Conservation (phyloP, 2,113 vertebrate species). For the Indicator maculatus region DNA sequence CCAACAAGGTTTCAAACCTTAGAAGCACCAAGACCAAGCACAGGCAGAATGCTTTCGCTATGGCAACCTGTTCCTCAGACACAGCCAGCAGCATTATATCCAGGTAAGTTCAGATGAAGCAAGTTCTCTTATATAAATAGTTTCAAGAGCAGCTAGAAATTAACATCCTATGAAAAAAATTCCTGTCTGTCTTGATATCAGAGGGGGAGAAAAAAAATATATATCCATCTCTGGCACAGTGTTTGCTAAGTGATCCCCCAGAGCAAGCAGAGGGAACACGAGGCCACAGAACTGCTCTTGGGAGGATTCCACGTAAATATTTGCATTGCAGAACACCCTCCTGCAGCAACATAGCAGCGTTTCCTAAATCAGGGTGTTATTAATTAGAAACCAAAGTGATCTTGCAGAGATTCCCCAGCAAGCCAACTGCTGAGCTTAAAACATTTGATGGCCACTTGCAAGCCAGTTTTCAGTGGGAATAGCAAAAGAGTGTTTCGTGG, state of each 20-base stretch:
- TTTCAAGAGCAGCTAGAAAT: not conserved
- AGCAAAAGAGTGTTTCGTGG: not conserved
- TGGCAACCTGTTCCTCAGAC: not conserved
- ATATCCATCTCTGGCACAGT: not conserved
- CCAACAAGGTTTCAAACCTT: not conserved
- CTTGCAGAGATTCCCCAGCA: not conserved
- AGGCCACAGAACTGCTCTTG: not conserved
- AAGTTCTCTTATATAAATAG: accelerated
- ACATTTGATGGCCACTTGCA: not conserved
- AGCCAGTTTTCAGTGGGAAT: not conserved
- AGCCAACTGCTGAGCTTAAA: not conserved
- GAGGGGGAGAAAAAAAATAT: not conserved
- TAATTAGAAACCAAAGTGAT: not conserved
- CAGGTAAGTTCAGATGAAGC: not conserved
- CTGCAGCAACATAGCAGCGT: not conserved
- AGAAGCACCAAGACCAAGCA: not conserved
- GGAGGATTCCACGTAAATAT: not conserved
- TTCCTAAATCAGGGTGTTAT: not conserved
- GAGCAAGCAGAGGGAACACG: not conserved
- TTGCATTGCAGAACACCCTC: constrained; percentile 33
- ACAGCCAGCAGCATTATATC: accelerated
- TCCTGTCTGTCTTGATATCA: not conserved
- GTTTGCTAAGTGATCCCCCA: not conserved
- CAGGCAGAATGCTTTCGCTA: accelerated
- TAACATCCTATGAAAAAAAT: not conserved